phyloP scores from a whole-genome alignment of 2,113 vertebrate species.

The Erinaceus europaeus region DNA sequence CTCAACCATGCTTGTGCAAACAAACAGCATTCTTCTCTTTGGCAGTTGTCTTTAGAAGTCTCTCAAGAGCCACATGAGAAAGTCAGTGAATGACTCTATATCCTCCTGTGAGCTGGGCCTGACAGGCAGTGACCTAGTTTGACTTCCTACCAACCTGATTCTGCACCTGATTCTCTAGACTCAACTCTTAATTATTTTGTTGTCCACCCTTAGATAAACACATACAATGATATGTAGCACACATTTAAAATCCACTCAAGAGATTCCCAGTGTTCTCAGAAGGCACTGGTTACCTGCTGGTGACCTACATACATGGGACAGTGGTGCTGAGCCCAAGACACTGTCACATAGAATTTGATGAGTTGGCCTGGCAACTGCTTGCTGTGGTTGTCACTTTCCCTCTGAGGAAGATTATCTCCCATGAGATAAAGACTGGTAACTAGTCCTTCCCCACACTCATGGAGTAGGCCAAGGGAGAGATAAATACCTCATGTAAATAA shows the following conservation, averaged over 20 bases:
- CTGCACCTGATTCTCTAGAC: neutral
- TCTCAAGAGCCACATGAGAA: neutral
- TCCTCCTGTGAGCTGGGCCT: neutral
- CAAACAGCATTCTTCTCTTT: neutral
- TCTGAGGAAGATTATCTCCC: neutral
- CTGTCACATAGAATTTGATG: neutral
- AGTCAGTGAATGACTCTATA: neutral
- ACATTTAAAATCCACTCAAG: neutral
- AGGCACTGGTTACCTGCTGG: neutral
- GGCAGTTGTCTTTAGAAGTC: neutral
- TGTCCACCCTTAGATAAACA: neutral
- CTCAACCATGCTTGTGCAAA: neutral
- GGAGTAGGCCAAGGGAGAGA: neutral
- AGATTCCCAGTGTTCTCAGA: neutral
- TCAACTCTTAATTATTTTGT: neutral
- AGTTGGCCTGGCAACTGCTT: neutral
- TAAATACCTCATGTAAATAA: neutral
- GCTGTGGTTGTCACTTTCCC: neutral
- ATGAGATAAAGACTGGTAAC: neutral
- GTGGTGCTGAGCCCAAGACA: neutral
- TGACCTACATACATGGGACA: neutral
- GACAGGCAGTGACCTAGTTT: neutral
- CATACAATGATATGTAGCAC: neutral
- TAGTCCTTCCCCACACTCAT: neutral
- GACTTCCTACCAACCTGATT: neutral